Conservation (phyloP, 2,888 invertebrate species). For the Liodrosophila aerea region DNA sequence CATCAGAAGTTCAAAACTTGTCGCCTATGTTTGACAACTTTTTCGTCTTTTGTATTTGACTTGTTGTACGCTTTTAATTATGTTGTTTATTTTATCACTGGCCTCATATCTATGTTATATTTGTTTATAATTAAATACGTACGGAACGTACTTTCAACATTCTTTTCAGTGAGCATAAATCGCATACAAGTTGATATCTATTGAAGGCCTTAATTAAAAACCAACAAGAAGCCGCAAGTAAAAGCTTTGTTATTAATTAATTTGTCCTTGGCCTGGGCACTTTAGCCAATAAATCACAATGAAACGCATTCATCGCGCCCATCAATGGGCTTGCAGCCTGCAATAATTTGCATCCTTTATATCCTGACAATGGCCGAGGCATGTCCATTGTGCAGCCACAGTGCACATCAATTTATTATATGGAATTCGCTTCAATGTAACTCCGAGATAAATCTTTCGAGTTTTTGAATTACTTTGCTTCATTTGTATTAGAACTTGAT, state of each 20-base stretch:
- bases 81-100: conserved; percentile 67
- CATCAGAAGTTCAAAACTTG: conserved; percentile 48
- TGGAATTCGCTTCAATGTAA: no score
- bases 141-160: conserved; percentile 14
- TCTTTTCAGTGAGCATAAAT: conserved; percentile 39
- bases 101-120: conserved; percentile 51
- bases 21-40: conserved; percentile 31
- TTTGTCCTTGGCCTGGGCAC: conserved; percentile 60
- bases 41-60: conserved; percentile 47
- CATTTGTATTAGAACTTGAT: no score
- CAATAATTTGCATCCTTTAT: conserved; percentile 29
- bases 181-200: conserved; percentile 57
- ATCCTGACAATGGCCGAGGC: conserved; percentile 10
- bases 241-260: conserved; percentile 73
- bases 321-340: conserved; percentile 7
- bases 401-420: no score
- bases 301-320: not conserved
- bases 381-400: conserved; percentile 31
- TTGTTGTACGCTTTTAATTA: conserved; percentile 68
- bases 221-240: conserved; percentile 59
- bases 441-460: no score
- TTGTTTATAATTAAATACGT: conserved; percentile 75
- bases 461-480: no score
- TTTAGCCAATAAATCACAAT: conserved; percentile 65
- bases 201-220: conserved; percentile 71